Conservation (phyloP, 2,113 vertebrate species). For the Epinephelus moara region DNA sequence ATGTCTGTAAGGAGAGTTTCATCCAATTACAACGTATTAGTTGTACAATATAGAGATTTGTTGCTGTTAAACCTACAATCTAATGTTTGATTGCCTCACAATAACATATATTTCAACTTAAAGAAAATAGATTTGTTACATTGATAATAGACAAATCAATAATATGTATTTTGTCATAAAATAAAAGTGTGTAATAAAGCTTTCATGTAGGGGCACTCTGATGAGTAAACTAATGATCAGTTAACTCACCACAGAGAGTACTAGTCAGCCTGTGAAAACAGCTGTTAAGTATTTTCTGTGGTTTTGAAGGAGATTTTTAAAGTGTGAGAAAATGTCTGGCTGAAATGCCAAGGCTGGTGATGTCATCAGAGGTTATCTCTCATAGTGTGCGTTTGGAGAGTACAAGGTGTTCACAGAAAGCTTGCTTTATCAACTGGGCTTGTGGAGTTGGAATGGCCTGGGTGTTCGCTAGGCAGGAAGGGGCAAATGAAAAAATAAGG, state of each 20-base stretch:
- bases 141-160: not conserved
- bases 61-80: not conserved
- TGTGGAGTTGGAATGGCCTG: not conserved
- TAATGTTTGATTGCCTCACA: not conserved
- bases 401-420: not conserved
- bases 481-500: not conserved
- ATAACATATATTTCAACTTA: not conserved
- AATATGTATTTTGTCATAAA: not conserved
- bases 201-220: not conserved
- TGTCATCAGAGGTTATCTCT: not conserved
- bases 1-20: slow-evolving; percentile 87
- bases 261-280: not conserved
- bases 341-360: not conserved
- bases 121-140: not conserved
- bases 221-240: not conserved
- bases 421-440: not conserved
- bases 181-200: no score
- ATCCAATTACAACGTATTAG: not conserved
- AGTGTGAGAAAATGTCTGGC: slow-evolving; percentile 8
- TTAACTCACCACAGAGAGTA: slow-evolving; percentile 24
- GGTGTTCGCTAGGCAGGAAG: not conserved
- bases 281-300: not conserved
- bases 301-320: not conserved
- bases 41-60: not conserved
- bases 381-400: not conserved